Conservation (phyloP, 1,140 invertebrate species). For the Phymastichus coffea region DNA sequence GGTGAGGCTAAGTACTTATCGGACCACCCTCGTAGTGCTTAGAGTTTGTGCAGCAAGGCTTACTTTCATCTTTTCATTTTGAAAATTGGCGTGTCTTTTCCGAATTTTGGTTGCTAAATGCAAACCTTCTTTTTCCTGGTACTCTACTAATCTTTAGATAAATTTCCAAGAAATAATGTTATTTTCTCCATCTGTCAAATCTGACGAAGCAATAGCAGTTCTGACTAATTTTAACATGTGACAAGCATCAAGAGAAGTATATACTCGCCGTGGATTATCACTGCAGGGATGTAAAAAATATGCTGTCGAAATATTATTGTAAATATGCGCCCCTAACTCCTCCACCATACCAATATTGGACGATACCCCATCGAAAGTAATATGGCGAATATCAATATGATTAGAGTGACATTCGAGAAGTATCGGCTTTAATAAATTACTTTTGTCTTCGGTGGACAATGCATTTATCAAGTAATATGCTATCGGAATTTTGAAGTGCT, state of each 20-base stretch:
- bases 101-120: conserved; percentile 27
- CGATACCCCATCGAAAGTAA: conserved; percentile 26
- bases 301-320: conserved; percentile 30
- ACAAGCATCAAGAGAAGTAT: conserved; percentile 43
- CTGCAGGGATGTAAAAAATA: conserved; percentile 39
- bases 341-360: conserved; percentile 17
- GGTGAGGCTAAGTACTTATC: no score
- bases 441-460: background rate
- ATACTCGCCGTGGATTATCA: conserved; percentile 15
- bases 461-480: background rate
- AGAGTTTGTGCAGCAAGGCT: conserved; percentile 29
- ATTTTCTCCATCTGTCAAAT: conserved; percentile 25
- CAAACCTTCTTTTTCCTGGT: conserved; percentile 32
- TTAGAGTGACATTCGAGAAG: background rate
- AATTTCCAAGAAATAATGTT: conserved; percentile 29
- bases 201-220: conserved; percentile 37
- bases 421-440: background rate
- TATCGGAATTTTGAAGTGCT: background rate
- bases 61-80: no score
- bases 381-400: conserved; percentile 9
- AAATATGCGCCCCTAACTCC: conserved; percentile 31
- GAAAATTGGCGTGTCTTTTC: conserved; percentile 6
- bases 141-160: conserved; percentile 20
- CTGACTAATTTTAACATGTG: conserved; percentile 48
- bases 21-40: no score